These are phyloP conservation scores for Punctoribates punctum DNA, from an alignment of 2,888 invertebrate species.

Conservation along the genomic window DNA sequence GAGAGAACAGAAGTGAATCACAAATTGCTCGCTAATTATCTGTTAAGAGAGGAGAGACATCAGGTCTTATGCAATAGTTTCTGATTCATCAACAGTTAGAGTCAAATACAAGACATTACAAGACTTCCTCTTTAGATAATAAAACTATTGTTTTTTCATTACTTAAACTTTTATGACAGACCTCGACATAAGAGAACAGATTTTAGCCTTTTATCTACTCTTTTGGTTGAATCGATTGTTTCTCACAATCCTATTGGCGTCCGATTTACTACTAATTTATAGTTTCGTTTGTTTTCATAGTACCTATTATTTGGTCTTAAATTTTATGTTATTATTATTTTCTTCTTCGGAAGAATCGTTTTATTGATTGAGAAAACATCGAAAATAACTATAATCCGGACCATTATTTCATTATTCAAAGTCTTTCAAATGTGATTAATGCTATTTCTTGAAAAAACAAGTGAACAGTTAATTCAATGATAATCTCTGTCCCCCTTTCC, in stretches of 20 bases:
- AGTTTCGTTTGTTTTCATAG: too few relatives aligned
- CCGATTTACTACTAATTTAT: too few relatives aligned
- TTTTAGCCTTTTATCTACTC: too few relatives aligned
- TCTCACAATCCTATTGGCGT: too few relatives aligned
- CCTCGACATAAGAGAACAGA: too few relatives aligned
- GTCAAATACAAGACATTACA: not conserved
- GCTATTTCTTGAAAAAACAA: not conserved
- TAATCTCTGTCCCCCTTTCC: not conserved
- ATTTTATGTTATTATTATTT: not conserved
- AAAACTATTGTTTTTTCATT: not conserved
- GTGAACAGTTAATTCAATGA: not conserved
- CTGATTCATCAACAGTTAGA: not conserved
- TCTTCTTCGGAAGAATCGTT: not conserved
- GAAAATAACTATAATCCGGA: not conserved
- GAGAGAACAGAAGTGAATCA: too few relatives aligned
- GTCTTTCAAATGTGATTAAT: not conserved
- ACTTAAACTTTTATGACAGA: too few relatives aligned
- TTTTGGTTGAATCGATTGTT: too few relatives aligned
- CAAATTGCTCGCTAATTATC: too few relatives aligned
- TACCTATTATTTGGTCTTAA: not conserved
- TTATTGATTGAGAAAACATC: not conserved
- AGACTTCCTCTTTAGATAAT: slow-evolving; percentile 13
- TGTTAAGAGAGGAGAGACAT: too few relatives aligned
- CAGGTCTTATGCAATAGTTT: too few relatives aligned
- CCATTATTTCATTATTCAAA: not conserved